These are phyloP conservation scores for Drosophila cyrtoloma DNA, from an alignment of 2,888 invertebrate genomes.

Conservation along the genomic window DNA sequence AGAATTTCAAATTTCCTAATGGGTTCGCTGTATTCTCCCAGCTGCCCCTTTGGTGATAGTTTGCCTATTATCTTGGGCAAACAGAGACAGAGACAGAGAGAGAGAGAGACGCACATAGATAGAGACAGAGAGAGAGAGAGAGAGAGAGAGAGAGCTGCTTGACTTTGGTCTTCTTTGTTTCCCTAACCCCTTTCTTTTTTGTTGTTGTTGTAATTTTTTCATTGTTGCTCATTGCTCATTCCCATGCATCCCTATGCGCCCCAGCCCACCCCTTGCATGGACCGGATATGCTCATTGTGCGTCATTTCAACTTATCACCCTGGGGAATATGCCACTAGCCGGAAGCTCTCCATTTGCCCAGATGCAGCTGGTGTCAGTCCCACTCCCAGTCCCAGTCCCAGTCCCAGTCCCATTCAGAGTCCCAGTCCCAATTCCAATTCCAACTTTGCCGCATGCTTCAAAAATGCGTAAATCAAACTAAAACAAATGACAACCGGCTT, in stretches of 20 bases:
- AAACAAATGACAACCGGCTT: conserved; percentile 53
- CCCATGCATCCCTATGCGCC: conserved; percentile 30
- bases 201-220: conserved; percentile 1
- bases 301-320: conserved; percentile 68
- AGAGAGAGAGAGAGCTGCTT: not conserved
- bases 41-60: conserved; percentile 32
- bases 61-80: conserved; percentile 45
- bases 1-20: conserved; percentile 72
- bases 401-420: not conserved
- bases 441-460: conserved; percentile 39
- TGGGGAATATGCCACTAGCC: conserved; percentile 54
- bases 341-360: conserved; percentile 64
- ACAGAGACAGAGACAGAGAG: not conserved
- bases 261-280: conserved; percentile 19
- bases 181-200: conserved; percentile 14
- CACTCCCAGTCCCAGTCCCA: not conserved
- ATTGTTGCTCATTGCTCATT: conserved; percentile 6
- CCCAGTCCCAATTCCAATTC: not conserved
- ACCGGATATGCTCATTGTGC: conserved; percentile 72
- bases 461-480: conserved; percentile 74
- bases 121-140: not conserved
- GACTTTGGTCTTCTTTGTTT: conserved; percentile 21
- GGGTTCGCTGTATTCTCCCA: conserved; percentile 36
- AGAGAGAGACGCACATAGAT: not conserved
- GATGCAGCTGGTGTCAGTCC: conserved; percentile 31